These are phyloP conservation scores for Bacillus rossius DNA, from an alignment of 1,140 invertebrate genomes.

Conservation along the genomic window DNA sequence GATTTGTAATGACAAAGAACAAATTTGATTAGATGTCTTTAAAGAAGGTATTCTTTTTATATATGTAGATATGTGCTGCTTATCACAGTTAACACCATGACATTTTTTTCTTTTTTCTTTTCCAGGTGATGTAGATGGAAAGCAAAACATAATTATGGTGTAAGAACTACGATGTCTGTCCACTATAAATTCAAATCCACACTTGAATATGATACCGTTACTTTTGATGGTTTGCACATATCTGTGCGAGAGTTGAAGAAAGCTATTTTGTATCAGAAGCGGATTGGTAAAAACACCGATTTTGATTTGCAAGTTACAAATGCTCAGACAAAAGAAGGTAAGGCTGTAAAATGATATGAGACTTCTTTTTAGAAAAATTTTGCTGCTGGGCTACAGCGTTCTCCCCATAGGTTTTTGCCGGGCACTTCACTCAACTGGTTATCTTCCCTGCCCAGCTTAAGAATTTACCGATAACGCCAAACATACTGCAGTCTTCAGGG, in stretches of 20 bases:
- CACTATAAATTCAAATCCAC: constrained; percentile 98
- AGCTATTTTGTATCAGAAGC: constrained; percentile 91
- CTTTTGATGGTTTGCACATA: constrained; percentile 95
- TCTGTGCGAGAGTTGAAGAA: constrained; percentile 92
- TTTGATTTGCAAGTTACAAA: constrained; percentile 96
- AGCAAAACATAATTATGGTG: constrained; percentile 17
- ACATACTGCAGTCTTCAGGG: no score
- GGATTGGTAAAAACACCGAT: constrained; percentile 87
- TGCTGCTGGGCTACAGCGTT: background rate
- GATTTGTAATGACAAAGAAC: no score
- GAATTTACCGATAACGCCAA: no score
- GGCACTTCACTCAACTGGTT: no score
- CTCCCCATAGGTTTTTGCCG: no score
- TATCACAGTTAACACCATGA: no score
- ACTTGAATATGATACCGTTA: constrained; percentile 90
- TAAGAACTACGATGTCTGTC: constrained; percentile 69
- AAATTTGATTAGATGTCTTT: no score
- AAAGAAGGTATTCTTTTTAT: no score
- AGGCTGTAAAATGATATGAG: constrained; percentile 22
- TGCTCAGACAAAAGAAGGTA: constrained; percentile 96
- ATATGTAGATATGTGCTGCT: no score
- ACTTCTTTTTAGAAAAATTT: constrained; percentile 7
- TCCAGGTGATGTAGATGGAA: no score
- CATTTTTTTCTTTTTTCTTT: background rate
- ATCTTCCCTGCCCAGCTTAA: no score